Conservation (phyloP, 2,888 invertebrate genomes). For the Perdita meconis region DNA sequence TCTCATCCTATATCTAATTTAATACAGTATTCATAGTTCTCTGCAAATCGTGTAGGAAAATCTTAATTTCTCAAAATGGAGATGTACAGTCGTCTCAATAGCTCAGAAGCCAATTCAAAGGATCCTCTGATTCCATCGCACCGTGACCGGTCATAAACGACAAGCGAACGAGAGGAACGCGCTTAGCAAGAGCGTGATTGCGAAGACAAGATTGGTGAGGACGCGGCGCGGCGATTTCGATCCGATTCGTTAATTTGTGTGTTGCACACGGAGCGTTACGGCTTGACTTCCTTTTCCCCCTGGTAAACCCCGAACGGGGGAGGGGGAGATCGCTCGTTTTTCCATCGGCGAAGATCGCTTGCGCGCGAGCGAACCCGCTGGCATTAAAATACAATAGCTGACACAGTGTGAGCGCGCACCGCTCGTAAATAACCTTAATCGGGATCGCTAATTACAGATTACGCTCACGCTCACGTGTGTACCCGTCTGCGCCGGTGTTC, state of each 20-base stretch:
- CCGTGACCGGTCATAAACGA: conserved; percentile 40
- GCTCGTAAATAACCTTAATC: conserved; percentile 84
- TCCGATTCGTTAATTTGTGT: conserved; percentile 71
- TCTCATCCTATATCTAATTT: neutral
- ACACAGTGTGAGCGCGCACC: conserved; percentile 80
- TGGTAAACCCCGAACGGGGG: conserved; percentile 40
- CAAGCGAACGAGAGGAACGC: conserved; percentile 38
- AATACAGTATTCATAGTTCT: neutral
- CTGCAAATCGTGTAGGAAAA: neutral
- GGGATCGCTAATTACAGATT: conserved; percentile 84
- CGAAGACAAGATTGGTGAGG: neutral
- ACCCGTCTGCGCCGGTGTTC: conserved; percentile 78
- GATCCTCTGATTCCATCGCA: conserved; percentile 22
- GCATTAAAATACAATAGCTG: conserved; percentile 84
- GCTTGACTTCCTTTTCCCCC: conserved; percentile 71
- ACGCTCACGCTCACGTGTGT: conserved; percentile 78
- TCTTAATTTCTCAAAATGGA: neutral
- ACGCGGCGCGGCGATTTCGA: conserved; percentile 33
- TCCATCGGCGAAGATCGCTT: conserved; percentile 59
- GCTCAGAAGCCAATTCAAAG: conserved; percentile 20
- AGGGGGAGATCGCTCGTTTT: conserved; percentile 48
- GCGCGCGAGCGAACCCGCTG: conserved; percentile 28
- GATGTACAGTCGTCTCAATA: conserved; percentile 2
- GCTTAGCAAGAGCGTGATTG: conserved; percentile 37
- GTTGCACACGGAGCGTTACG: conserved; percentile 66